phyloP scores from a whole-genome alignment of 1,140 invertebrate genomes.

The Phymastichus coffea region DNA sequence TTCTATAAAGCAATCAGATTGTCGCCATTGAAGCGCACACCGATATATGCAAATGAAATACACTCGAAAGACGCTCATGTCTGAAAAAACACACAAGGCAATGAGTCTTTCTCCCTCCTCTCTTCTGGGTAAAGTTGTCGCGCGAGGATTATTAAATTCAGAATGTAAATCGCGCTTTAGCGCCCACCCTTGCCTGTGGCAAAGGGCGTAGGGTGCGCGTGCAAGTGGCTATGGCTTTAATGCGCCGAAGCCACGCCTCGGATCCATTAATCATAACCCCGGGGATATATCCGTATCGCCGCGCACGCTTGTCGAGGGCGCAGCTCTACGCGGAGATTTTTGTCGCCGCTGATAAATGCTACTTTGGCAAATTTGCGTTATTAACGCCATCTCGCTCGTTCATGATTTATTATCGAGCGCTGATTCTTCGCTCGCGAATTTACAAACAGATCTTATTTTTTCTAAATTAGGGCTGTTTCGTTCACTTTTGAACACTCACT shows the following conservation, averaged over 20 bases:
- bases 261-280: constrained; percentile 42
- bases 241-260: too few species aligned
- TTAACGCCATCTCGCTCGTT: too few species aligned
- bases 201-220: not conserved
- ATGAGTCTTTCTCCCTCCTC: too few species aligned
- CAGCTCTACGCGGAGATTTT: constrained; percentile 21
- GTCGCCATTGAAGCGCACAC: too few species aligned
- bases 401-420: too few species aligned
- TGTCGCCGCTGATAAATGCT: constrained; percentile 19
- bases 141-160: constrained; percentile 43
- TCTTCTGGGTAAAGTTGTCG: too few species aligned
- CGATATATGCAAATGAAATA: constrained; percentile 7
- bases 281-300: constrained; percentile 10
- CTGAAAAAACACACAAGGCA: constrained; percentile 2
- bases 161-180: constrained; percentile 35
- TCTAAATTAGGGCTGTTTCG: too few species aligned
- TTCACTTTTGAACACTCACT: too few species aligned
- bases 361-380: constrained; percentile 27
- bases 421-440: not conserved
- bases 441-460: not conserved
- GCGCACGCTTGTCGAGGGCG: not conserved
- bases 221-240: constrained; percentile 7
- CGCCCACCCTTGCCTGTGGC: not conserved
- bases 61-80: not conserved
- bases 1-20: too few species aligned